These are phyloP conservation scores for Umimayanthus chanpuru DNA, from an alignment of 92 coral and sea anemone species.

Conservation along the genomic window DNA sequence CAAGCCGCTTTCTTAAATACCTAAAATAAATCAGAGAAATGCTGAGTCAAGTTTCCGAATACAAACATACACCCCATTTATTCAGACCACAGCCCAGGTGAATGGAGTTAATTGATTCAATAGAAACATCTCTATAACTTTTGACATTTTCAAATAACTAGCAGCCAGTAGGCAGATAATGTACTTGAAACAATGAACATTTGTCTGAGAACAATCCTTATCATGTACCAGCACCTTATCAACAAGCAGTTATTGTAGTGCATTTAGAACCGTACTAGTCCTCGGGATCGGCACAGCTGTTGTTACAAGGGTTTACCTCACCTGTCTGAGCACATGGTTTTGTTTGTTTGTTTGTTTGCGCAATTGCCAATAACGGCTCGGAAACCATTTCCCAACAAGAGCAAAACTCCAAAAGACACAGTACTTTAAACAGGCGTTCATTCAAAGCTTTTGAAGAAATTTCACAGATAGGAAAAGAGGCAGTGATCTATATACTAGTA, in stretches of 20 bases:
- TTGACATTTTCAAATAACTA: background rate
- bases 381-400: background rate
- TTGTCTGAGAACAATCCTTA: slow-evolving; percentile 12
- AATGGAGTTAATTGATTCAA: background rate
- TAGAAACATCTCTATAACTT: background rate
- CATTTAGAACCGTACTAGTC: background rate
- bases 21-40: background rate
- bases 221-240: slow-evolving; percentile 3
- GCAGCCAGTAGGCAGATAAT: background rate
- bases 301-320: background rate
- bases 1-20: background rate
- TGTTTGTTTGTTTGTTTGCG: slow-evolving; percentile 20
- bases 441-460: too few relatives aligned
- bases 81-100: background rate
- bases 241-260: slow-evolving; percentile 23
- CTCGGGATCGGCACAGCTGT: slow-evolving; percentile 46
- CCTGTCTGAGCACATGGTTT: slow-evolving; percentile 38
- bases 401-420: background rate
- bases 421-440: background rate
- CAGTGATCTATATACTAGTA: background rate
- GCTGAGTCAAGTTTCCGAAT: background rate
- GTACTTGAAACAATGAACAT: slow-evolving; percentile 3
- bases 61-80: background rate
- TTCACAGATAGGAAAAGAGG: background rate
- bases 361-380: background rate